These are phyloP conservation scores for Chelonoidis abingdonii DNA, from an alignment of 2,113 vertebrate genomes.

Conservation along the genomic window DNA sequence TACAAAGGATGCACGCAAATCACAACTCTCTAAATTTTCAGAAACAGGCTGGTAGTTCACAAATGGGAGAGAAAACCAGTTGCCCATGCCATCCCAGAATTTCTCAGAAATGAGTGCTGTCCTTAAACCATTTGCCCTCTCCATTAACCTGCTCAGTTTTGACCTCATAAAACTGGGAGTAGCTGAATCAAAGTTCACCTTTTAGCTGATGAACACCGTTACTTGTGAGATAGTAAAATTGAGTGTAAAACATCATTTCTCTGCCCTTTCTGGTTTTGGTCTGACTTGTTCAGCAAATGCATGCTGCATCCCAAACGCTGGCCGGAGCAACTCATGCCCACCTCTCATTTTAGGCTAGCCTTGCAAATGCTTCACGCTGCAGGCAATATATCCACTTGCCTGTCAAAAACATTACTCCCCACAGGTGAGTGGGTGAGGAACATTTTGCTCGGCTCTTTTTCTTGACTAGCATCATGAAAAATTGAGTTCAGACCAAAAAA, in stretches of 20 bases:
- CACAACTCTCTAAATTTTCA: background rate
- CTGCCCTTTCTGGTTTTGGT: background rate
- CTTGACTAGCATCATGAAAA: background rate
- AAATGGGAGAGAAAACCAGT: background rate
- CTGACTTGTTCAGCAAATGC: background rate
- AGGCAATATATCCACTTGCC: background rate
- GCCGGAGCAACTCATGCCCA: fast-evolving
- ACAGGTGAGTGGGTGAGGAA: background rate
- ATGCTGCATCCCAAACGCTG: fast-evolving
- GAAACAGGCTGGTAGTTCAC: background rate
- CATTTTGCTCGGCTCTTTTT: background rate
- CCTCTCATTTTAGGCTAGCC: background rate
- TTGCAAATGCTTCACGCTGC: background rate
- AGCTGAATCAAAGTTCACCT: background rate
- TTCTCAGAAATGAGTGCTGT: background rate
- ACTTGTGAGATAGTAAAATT: background rate
- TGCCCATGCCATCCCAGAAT: background rate
- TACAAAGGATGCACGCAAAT: background rate
- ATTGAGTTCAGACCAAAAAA: background rate
- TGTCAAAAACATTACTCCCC: conserved; percentile 13
- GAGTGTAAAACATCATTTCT: background rate
- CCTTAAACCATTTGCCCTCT: background rate
- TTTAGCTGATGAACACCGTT: background rate
- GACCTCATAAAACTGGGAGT: background rate
- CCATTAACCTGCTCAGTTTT: background rate